phyloP scores from a whole-genome alignment of 2,888 invertebrate genomes.

The Limnephilus auricula region DNA sequence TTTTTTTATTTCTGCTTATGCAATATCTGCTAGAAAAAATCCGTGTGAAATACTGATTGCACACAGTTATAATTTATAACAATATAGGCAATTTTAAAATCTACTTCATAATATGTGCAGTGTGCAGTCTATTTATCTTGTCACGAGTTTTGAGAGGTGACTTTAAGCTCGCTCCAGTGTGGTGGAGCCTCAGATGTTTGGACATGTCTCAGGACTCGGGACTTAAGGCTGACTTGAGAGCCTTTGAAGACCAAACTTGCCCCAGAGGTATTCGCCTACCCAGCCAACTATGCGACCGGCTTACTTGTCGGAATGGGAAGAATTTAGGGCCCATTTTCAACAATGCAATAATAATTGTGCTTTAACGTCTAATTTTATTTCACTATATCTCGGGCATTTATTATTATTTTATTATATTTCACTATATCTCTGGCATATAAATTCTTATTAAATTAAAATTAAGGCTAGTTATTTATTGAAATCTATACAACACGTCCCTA shows the following conservation, averaged over 20 bases:
- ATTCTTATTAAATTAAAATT: neutral
- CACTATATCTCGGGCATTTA: neutral
- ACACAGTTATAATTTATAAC: no score
- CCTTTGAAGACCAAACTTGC: neutral
- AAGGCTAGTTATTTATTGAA: neutral
- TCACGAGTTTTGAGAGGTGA: neutral
- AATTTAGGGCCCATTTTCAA: neutral
- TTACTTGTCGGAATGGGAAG: neutral
- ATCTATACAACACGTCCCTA: neutral
- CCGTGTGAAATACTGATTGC: no score
- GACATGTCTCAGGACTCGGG: constrained; percentile 8
- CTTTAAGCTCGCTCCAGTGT: neutral
- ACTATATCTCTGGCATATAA: neutral
- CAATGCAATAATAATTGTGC: neutral
- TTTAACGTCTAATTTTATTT: neutral
- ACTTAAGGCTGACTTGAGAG: neutral
- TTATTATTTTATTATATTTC: no score
- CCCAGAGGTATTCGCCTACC: neutral
- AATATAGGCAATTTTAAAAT: no score
- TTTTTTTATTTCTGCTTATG: no score
- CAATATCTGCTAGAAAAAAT: no score
- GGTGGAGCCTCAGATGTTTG: neutral
- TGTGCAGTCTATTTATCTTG: neutral
- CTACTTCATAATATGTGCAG: no score
- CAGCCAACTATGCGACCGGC: neutral